Conservation (phyloP, 2,113 vertebrate genomes). For the Bolborhynchus lineola region DNA sequence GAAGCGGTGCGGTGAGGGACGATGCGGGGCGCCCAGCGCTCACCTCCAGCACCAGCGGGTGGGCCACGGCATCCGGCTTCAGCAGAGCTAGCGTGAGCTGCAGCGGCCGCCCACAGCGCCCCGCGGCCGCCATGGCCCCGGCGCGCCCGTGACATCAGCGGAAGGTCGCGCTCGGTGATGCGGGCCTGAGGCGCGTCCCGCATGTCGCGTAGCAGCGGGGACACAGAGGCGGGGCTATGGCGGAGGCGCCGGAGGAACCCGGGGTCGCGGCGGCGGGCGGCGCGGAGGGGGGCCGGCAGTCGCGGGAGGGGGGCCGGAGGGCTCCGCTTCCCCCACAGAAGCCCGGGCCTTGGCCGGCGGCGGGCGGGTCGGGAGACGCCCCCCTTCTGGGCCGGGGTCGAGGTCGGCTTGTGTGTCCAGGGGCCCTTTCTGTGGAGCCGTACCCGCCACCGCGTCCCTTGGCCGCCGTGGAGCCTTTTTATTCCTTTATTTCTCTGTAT, state of each 20-base stretch:
- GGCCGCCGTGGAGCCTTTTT: neutral
- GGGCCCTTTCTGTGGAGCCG: neutral
- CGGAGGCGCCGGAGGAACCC: constrained; percentile 52
- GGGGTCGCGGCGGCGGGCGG: no score
- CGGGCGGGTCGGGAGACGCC: neutral
- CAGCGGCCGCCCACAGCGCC: constrained; percentile 57
- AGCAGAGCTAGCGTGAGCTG: constrained; percentile 91
- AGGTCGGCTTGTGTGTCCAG: neutral
- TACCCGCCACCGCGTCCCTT: neutral
- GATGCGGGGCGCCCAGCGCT: neutral
- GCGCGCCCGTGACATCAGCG: neutral
- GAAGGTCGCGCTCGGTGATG: neutral
- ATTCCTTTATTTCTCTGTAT: neutral
- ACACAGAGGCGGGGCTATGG: neutral
- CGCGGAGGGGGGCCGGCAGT: neutral
- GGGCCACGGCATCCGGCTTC: constrained; percentile 90
- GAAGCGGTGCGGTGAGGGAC: no score
- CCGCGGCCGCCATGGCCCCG: neutral
- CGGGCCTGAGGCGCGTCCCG: neutral
- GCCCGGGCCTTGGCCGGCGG: neutral
- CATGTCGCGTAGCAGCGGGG: neutral
- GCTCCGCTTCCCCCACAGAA: neutral
- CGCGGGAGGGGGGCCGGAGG: neutral
- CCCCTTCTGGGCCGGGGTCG: neutral
- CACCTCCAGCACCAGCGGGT: constrained; percentile 88